phyloP scores from a whole-genome alignment of 2,797 vertebrate genomes.

The Gadopsis bispinosus region DNA sequence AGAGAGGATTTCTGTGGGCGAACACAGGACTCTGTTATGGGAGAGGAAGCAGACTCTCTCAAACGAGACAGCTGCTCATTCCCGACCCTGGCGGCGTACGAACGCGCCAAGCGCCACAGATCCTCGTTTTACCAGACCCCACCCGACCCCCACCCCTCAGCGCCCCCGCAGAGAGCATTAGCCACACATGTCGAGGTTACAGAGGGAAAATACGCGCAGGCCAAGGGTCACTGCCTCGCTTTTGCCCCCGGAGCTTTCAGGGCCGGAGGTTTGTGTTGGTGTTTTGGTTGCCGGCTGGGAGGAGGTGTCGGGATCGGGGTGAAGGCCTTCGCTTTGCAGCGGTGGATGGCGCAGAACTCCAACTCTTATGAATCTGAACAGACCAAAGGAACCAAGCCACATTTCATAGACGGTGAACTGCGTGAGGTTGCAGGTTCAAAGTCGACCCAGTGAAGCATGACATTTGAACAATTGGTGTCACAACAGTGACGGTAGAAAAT shows the following conservation, averaged over 20 bases:
- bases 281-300: slow-evolving; percentile 36
- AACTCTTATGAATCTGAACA: neutral
- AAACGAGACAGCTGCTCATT: slow-evolving; percentile 76
- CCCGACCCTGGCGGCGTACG: slow-evolving; percentile 50
- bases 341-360: neutral
- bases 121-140: neutral
- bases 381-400: neutral
- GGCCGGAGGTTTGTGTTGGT: slow-evolving; percentile 32
- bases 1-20: slow-evolving; percentile 38
- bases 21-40: slow-evolving; percentile 73
- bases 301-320: slow-evolving; percentile 39
- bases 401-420: neutral
- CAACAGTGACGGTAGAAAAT: neutral
- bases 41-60: slow-evolving; percentile 73
- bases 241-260: slow-evolving; percentile 18
- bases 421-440: neutral
- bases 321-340: slow-evolving; percentile 5
- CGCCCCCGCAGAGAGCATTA: slow-evolving; percentile 42
- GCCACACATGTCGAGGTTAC: slow-evolving; percentile 63
- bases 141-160: neutral
- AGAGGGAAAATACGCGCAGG: slow-evolving; percentile 42
- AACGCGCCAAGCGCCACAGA: slow-evolving; percentile 31
- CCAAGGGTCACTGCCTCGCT: slow-evolving; percentile 44
- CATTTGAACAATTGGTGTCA: neutral
- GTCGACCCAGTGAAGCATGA: too few species aligned